These are phyloP conservation scores for Calameuta idolon DNA, from an alignment of 2,888 invertebrate genomes.

Conservation along the genomic window DNA sequence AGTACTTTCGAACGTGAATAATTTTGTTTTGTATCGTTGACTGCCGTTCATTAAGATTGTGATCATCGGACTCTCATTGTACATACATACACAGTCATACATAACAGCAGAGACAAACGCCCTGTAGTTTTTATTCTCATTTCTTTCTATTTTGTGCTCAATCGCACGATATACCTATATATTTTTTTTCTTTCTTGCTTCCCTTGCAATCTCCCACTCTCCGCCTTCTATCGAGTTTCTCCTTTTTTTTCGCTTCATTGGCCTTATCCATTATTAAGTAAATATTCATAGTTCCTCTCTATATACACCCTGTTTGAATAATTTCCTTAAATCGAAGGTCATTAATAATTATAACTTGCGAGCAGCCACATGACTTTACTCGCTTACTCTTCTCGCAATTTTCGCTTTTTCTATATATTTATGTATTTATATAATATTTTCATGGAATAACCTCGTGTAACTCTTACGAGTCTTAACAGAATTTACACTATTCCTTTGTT, in stretches of 20 bases:
- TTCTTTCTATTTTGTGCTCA: constrained; percentile 16
- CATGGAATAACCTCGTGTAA: background rate
- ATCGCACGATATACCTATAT: constrained; percentile 18
- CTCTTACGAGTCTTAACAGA: constrained; percentile 13
- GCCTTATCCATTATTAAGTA: constrained; percentile 64
- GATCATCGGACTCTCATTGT: background rate
- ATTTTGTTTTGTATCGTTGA: constrained; percentile 20
- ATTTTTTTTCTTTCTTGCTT: constrained; percentile 14
- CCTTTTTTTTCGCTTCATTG: constrained; percentile 5
- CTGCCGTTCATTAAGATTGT: background rate
- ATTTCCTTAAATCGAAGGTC: constrained; percentile 27
- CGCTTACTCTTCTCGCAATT: constrained; percentile 13
- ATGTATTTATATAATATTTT: background rate
- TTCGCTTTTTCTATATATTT: background rate
- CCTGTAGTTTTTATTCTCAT: background rate
- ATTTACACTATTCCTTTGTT: constrained; percentile 6
- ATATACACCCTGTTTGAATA: constrained; percentile 63
- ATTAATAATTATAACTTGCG: constrained; percentile 25
- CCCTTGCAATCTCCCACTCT: constrained; percentile 22
- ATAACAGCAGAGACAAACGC: background rate
- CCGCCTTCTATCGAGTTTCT: constrained; percentile 17
- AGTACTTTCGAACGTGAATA: constrained; percentile 36
- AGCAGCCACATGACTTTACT: constrained; percentile 12
- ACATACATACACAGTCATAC: background rate
- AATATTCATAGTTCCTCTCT: constrained; percentile 63